phyloP scores from a whole-genome alignment of 2,797 vertebrate species.

The Galaxias olidus region DNA sequence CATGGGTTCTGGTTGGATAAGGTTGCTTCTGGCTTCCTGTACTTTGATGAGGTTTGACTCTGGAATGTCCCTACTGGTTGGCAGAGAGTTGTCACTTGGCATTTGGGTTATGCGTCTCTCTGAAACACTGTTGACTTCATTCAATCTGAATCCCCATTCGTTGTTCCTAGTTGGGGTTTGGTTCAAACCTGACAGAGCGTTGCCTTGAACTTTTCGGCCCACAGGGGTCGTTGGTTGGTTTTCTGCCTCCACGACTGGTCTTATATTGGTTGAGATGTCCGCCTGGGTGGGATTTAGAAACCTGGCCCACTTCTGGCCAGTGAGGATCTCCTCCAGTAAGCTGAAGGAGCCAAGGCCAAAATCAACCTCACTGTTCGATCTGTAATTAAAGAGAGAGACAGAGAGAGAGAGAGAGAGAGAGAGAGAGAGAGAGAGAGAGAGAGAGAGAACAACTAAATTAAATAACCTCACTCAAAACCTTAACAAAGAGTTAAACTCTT shows the following conservation, averaged over 20 bases:
- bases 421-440: no score
- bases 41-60: constrained; percentile 24
- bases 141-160: constrained; percentile 28
- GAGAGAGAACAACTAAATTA: constrained; percentile 8
- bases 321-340: constrained; percentile 75
- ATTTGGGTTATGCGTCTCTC: constrained; percentile 19
- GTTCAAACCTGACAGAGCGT: constrained; percentile 11
- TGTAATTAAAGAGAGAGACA: constrained; percentile 29
- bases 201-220: constrained; percentile 13
- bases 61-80: constrained; percentile 36
- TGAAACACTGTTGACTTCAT: neutral
- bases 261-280: constrained; percentile 32
- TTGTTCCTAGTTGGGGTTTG: constrained; percentile 4
- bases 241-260: constrained; percentile 20
- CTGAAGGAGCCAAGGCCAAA: constrained; percentile 69
- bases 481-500: no score
- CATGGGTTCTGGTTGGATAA: constrained; percentile 55
- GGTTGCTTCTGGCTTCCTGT: constrained; percentile 2
- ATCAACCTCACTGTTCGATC: constrained; percentile 54
- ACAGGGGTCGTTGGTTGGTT: constrained; percentile 7
- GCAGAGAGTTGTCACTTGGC: constrained; percentile 18
- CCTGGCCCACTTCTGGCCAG: constrained; percentile 71
- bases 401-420: no score
- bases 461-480: neutral
- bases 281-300: constrained; percentile 56